Evolutionary conservation across 2,888 invertebrate genomes (phyloP).

Genomic region (Cetonia aurata): DNA sequence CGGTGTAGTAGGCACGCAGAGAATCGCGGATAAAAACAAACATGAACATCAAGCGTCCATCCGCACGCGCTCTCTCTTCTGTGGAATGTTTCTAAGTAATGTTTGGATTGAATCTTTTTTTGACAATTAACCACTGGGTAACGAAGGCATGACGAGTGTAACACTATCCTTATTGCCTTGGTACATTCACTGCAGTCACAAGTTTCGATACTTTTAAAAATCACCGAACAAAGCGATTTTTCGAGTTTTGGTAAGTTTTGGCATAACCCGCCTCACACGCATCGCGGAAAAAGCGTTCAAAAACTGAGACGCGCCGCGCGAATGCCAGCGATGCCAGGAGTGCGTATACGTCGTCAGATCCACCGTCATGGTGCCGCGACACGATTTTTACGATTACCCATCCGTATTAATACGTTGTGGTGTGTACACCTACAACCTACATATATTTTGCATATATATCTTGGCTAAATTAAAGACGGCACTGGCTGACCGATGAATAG

Average conservation of each 20-base stretch:
- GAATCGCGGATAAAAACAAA: conserved; percentile 22
- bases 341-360: conserved; percentile 10
- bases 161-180: no score
- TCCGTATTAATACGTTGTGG: conserved; percentile 7
- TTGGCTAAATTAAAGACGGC: conserved; percentile 15
- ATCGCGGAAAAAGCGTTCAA: not conserved
- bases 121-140: no score
- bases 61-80: no score
- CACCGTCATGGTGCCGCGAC: conserved; percentile 16
- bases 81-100: no score
- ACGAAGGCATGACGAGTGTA: no score
- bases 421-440: not conserved
- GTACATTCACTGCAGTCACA: no score
- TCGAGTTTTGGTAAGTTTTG: no score
- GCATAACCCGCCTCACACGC: not conserved
- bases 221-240: no score
- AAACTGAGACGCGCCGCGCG: conserved; percentile 9
- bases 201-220: no score
- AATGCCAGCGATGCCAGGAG: not conserved
- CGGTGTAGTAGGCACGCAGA: not conserved
- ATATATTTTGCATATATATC: conserved; percentile 3
- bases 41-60: conserved; percentile 9
- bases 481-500: conserved; percentile 10
- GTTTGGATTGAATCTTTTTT: no score
- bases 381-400: conserved; percentile 21